A percentile compares a stretch with the other conserved stretches of the same genome.
phyloP scores from a whole-genome alignment of 2,797 vertebrate species.

The Orientallactaga sibirica region DNA sequence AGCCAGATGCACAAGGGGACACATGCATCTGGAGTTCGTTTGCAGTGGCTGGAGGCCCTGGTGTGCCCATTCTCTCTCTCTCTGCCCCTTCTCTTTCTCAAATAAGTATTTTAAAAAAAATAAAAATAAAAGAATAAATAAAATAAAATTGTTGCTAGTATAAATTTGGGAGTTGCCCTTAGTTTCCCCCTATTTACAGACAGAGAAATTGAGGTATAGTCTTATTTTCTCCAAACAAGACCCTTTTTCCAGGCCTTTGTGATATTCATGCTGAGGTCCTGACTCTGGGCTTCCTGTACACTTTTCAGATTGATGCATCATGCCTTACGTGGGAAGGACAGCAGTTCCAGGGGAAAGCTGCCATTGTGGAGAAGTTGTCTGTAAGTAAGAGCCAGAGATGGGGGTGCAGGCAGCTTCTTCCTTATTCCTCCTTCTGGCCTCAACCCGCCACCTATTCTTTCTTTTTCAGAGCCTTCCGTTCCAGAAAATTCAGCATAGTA shows the following conservation, averaged over 20 bases:
- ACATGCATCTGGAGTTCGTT: too few species aligned
- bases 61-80: too few species aligned
- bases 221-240: slow-evolving; percentile 41
- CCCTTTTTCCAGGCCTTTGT: slow-evolving; percentile 1
- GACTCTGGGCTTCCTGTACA: slow-evolving; percentile 30
- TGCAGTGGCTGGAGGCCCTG: too few species aligned
- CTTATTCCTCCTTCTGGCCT: not conserved
- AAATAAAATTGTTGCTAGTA: not conserved
- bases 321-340: slow-evolving; percentile 99
- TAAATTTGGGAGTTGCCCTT: slow-evolving; percentile 20
- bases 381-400: slow-evolving; percentile 90
- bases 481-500: slow-evolving; percentile 98
- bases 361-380: slow-evolving; percentile 97
- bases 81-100: too few species aligned
- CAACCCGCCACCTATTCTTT: slow-evolving; percentile 39
- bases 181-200: slow-evolving; percentile 35
- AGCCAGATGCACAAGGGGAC: too few species aligned
- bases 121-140: too few species aligned
- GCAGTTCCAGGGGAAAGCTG: slow-evolving; percentile 97
- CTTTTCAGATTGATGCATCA: slow-evolving; percentile 95
- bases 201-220: not conserved
- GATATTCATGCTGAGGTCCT: slow-evolving; percentile 19
- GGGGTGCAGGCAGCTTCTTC: not conserved
- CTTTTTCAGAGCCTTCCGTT: slow-evolving; percentile 96
- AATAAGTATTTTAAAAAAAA: too few species aligned